phyloP scores from a whole-genome alignment of 1,140 invertebrate genomes.

The Anastrepha obliqua region DNA sequence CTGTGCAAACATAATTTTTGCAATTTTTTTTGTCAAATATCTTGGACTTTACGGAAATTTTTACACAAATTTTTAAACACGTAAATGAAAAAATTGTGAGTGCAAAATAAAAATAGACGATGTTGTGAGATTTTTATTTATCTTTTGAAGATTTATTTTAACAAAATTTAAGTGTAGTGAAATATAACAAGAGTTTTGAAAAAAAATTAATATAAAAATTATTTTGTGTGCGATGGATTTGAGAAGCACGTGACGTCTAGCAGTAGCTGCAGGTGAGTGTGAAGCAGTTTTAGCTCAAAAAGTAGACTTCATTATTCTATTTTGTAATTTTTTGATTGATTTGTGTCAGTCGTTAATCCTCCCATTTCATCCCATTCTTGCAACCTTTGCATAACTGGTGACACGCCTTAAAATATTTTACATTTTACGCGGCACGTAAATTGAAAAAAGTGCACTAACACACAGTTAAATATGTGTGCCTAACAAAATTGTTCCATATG shows the following conservation, averaged over 20 bases:
- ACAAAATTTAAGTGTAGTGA: not conserved
- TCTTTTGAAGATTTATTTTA: not conserved
- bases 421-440: slow-evolving; percentile 41
- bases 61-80: not conserved
- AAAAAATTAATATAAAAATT: too few species aligned
- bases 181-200: not conserved
- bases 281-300: not conserved
- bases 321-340: not conserved
- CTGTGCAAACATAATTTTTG: slow-evolving; percentile 12
- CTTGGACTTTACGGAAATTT: not conserved
- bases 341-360: not conserved
- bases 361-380: not conserved
- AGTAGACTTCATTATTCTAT: not conserved
- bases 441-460: not conserved
- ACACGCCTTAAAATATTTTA: slow-evolving; percentile 23
- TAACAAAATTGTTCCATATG: not conserved
- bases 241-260: not conserved
- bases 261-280: slow-evolving; percentile 36
- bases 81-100: not conserved
- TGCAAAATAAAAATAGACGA: not conserved
- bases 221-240: too few species aligned
- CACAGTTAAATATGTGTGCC: not conserved
- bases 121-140: not conserved
- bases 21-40: not conserved
- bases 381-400: not conserved